phyloP scores from a whole-genome alignment of 2,797 vertebrate species.

The Darevskia mixta region DNA sequence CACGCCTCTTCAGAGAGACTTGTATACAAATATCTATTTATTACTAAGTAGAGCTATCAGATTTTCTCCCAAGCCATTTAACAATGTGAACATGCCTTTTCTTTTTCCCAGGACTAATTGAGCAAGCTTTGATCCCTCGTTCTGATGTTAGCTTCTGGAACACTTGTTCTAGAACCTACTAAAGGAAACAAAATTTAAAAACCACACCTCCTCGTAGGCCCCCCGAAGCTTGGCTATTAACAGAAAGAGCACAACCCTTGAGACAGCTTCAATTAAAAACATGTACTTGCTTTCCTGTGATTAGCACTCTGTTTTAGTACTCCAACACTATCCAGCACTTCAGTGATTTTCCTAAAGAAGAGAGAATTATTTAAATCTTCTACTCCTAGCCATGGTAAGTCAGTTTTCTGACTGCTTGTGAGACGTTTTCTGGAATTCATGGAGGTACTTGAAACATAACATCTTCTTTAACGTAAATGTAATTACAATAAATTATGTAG shows the following conservation, averaged over 20 bases:
- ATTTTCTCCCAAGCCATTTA: slow-evolving; percentile 11
- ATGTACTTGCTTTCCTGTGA: neutral
- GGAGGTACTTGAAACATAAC: neutral
- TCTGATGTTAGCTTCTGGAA: slow-evolving; percentile 27
- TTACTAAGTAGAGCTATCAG: neutral
- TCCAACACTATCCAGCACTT: neutral
- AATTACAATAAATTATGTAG: neutral
- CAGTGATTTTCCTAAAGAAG: neutral
- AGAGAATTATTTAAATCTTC: neutral
- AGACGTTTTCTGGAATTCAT: neutral
- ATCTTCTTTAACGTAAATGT: slow-evolving; percentile 1
- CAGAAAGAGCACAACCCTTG: neutral
- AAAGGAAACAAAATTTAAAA: neutral
- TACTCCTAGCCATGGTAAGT: neutral
- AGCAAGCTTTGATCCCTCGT: slow-evolving; percentile 30
- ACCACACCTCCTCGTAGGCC: neutral
- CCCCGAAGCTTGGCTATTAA: slow-evolving; percentile 3
- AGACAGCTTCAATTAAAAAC: slow-evolving; percentile 19
- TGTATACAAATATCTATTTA: slow-evolving; percentile 41
- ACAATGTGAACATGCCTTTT: slow-evolving; percentile 39
- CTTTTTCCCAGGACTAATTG: slow-evolving; percentile 25
- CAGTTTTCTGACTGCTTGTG: neutral
- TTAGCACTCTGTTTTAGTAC: neutral
- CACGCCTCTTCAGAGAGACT: slow-evolving; percentile 38
- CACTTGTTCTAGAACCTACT: slow-evolving; percentile 6